phyloP scores from a whole-genome alignment of 92 coral and sea anemone genomes.

The Palythoa grandiflora region DNA sequence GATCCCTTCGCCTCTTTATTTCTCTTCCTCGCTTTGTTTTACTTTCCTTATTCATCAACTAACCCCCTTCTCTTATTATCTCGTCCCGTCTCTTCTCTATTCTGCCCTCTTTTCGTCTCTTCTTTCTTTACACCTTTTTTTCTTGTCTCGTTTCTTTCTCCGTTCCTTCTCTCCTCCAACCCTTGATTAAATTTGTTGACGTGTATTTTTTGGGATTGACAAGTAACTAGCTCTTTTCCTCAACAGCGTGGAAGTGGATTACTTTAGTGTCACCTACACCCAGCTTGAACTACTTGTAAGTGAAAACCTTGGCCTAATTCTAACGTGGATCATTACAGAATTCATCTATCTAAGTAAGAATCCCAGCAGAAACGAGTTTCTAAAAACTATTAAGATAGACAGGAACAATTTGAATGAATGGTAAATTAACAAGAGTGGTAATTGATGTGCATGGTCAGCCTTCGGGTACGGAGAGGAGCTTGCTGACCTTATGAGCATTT shows the following conservation, averaged over 20 bases:
- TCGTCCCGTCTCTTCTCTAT: neutral
- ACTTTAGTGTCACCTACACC: conserved; percentile 44
- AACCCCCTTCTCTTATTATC: neutral
- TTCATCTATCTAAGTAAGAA: too few species aligned
- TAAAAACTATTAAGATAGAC: too few species aligned
- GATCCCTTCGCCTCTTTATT: too few species aligned
- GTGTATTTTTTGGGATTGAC: too few species aligned
- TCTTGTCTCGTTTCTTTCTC: neutral
- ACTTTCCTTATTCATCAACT: neutral
- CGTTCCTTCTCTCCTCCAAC: too few species aligned
- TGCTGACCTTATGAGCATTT: too few species aligned
- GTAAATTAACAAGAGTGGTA: too few species aligned
- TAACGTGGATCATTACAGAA: neutral
- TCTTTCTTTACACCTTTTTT: neutral
- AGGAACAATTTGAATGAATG: too few species aligned
- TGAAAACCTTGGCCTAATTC: neutral
- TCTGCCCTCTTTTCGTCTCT: neutral
- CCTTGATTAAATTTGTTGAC: too few species aligned
- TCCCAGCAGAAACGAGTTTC: too few species aligned
- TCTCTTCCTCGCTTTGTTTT: neutral
- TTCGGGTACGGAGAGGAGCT: too few species aligned
- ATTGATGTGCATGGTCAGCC: too few species aligned
- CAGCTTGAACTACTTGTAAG: conserved; percentile 49
- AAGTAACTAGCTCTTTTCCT: neutral
- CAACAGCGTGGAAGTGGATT: conserved; percentile 45